These are phyloP conservation scores for Cotesia chilonis DNA, from an alignment of 1,140 invertebrate genomes.

Conservation along the genomic window DNA sequence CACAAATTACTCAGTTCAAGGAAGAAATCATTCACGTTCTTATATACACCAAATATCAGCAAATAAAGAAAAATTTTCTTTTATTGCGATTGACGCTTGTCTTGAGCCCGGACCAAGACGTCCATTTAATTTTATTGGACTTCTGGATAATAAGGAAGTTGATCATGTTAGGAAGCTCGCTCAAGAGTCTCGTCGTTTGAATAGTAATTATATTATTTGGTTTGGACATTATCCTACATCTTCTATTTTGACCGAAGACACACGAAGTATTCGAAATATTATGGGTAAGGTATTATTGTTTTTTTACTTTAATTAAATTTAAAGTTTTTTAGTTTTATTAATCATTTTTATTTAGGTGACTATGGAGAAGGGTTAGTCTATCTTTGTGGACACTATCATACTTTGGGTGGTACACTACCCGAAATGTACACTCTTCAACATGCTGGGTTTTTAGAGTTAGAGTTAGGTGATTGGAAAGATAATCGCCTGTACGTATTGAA, in stretches of 20 bases:
- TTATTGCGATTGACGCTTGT: slow-evolving; percentile 90
- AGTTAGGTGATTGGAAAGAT: slow-evolving; percentile 94
- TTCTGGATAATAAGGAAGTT: slow-evolving; percentile 71
- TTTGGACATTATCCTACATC: slow-evolving; percentile 96
- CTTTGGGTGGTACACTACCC: slow-evolving; percentile 78
- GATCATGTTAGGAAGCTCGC: slow-evolving; percentile 66
- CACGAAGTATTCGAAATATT: slow-evolving; percentile 68
- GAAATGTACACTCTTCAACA: slow-evolving; percentile 90
- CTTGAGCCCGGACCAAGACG: slow-evolving; percentile 83
- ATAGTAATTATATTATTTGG: slow-evolving; percentile 76
- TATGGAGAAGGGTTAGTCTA: slow-evolving; percentile 74
- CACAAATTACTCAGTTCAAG: slow-evolving; percentile 84
- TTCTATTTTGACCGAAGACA: slow-evolving; percentile 76
- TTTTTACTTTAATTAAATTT: slow-evolving; percentile 17
- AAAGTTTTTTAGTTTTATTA: slow-evolving; percentile 26
- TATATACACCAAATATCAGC: slow-evolving; percentile 76
- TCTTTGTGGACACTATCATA: slow-evolving; percentile 93
- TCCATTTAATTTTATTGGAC: slow-evolving; percentile 93
- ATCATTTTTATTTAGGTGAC: slow-evolving; percentile 49
- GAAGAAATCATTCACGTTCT: slow-evolving; percentile 73
- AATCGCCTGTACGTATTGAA: slow-evolving; percentile 78
- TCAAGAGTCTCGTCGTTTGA: slow-evolving; percentile 59
- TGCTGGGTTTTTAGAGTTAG: slow-evolving; percentile 86
- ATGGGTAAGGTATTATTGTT: slow-evolving; percentile 60
- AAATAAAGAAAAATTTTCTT: slow-evolving; percentile 74